phyloP scores from a whole-genome alignment of 2,113 vertebrate species.

The Glareola pratincola region DNA sequence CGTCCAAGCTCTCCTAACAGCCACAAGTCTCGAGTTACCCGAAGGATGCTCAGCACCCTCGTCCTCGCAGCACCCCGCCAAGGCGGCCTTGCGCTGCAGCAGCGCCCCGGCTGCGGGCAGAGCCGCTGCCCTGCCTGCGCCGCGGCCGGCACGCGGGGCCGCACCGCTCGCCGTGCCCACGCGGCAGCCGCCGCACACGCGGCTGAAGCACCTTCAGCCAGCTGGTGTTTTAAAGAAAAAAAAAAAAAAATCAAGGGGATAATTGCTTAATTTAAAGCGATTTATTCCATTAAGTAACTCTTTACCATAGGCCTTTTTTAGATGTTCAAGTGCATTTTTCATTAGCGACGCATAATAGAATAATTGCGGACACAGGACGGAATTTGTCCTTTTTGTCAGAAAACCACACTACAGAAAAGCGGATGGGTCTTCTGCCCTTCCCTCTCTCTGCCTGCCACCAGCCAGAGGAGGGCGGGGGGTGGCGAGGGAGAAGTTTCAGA shows the following conservation, averaged over 20 bases:
- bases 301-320: slow-evolving; percentile 52
- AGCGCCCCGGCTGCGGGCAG: background rate
- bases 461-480: background rate
- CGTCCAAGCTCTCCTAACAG: background rate
- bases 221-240: background rate
- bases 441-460: background rate
- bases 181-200: accelerated
- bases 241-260: slow-evolving; percentile 45
- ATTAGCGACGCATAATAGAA: slow-evolving; percentile 72
- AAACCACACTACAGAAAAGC: background rate
- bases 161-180: accelerated
- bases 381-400: slow-evolving; percentile 23
- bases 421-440: background rate
- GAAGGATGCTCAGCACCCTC: too few relatives aligned
- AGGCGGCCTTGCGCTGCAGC: background rate
- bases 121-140: background rate
- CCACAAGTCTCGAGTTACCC: background rate
- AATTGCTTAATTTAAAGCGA: slow-evolving; percentile 65
- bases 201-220: background rate
- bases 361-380: slow-evolving; percentile 53
- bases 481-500: accelerated
- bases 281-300: slow-evolving; percentile 70
- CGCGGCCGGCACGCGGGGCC: background rate
- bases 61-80: accelerated
- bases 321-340: slow-evolving; percentile 63